Evolutionary conservation across 2,113 vertebrate genomes (phyloP).

Genomic region (Canis aureus): DNA sequence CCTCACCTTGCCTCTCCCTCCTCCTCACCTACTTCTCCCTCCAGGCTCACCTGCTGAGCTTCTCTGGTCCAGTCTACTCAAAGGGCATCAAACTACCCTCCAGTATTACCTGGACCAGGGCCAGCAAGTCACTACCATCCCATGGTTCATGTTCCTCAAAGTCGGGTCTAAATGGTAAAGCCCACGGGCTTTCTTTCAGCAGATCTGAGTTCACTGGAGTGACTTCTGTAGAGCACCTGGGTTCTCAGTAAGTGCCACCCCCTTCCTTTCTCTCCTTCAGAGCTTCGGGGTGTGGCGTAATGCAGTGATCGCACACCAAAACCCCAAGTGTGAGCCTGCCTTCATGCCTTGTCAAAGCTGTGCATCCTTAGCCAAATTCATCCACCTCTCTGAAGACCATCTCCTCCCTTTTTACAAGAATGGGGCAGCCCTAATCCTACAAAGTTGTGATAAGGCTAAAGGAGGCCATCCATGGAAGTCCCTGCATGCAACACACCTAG

Average conservation of each 20-base stretch:
- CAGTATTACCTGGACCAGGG: not conserved
- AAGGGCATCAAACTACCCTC: not conserved
- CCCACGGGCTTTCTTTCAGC: not conserved
- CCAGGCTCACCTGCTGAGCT: not conserved
- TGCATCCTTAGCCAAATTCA: not conserved
- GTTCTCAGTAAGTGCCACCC: not conserved
- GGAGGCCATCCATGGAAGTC: not conserved
- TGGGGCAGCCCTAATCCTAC: not conserved
- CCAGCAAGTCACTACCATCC: not conserved
- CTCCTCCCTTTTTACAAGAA: not conserved
- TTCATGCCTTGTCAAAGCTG: not conserved
- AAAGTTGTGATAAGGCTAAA: not conserved
- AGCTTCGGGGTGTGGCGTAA: accelerated
- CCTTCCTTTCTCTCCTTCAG: not conserved
- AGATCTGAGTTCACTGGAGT: not conserved
- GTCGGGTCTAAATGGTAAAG: not conserved
- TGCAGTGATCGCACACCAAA: accelerated
- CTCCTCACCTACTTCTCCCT: not conserved
- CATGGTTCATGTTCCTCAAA: accelerated
- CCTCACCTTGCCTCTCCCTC: not conserved
- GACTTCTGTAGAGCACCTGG: not conserved
- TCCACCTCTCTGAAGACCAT: not conserved
- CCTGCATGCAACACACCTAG: accelerated
- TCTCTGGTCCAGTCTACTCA: not conserved
- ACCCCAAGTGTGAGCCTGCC: accelerated